A percentile compares a stretch with the other conserved stretches of the same genome.
phyloP scores from a whole-genome alignment of 2,113 vertebrate species.

The Eclectus roratus region DNA sequence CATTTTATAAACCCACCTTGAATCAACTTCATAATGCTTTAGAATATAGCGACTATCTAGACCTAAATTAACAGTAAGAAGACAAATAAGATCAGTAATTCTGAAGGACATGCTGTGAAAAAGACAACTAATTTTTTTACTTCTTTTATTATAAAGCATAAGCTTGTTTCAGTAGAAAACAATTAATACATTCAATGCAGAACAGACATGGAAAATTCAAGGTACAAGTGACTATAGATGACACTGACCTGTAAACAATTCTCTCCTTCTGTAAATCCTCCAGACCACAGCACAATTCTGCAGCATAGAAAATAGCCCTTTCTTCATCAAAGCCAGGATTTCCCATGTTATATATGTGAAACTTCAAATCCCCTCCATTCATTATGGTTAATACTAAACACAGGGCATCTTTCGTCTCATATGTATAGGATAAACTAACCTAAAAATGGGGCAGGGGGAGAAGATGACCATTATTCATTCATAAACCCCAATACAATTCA shows the following conservation, averaged over 20 bases:
- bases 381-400: conserved; percentile 83
- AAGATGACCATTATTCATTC: neutral
- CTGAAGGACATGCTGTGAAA: neutral
- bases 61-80: neutral
- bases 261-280: conserved; percentile 90
- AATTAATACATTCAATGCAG: neutral
- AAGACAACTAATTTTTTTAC: neutral
- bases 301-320: conserved; percentile 90
- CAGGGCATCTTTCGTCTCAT: conserved; percentile 77
- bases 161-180: neutral
- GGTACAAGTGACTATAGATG: neutral
- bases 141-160: neutral
- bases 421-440: conserved; percentile 81
- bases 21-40: neutral
- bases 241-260: conserved; percentile 88
- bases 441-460: conserved; percentile 18
- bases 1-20: neutral
- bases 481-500: neutral
- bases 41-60: neutral
- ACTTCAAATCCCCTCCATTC: conserved; percentile 87
- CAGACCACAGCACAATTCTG: conserved; percentile 90
- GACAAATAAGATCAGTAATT: neutral
- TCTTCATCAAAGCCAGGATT: conserved; percentile 88
- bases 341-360: conserved; percentile 94
- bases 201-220: neutral